Evolutionary conservation across 2,888 invertebrate genomes (phyloP), one percentile per base, ranked within the genome.

Genomic region (Mythimna vitellina): DNA sequence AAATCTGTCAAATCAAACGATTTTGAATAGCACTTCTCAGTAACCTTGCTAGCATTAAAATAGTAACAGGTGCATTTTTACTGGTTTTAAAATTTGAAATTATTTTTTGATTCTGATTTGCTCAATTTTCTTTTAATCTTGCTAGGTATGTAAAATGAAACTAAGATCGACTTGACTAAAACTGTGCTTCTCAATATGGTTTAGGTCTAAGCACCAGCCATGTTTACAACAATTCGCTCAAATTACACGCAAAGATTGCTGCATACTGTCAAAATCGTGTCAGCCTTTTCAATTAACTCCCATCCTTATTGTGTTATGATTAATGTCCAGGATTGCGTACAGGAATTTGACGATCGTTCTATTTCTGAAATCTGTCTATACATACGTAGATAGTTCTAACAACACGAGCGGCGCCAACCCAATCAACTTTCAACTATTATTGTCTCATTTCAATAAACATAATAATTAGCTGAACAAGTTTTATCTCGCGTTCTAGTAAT

Each of bases 401-500:
- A 80, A 67, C 49, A 73, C 25, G 64, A 35, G 58, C 65, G 91
- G 91, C 91, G 92, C 92, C 92, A 83, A 72, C 71, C 84, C 90
- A 90, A 91, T 89, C 87, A 86, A 87, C 83, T 89, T 88, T 85
- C 83, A 88, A 86, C 86, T 86, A 88, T 85, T 88, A 89, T 83
- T 88, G 90, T 90, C 89, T 89, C 90, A 91, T 92, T 91, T 91
- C 89, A 92, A 91, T 92, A 89, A 89, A 89, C 83, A 85, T 83
- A 83, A 86, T 89, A 89, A 90, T 91, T 91, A 89, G 75, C 53
- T 73, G 76, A 81, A 82, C 78, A 81, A 82, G 75, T 76, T 83
- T 76, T 82, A 85, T 84, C 78, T 84, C 20, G 38, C 68, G 68
- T 79, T 82, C 67, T 80, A 79, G 66, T 75, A 80, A 80, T 86